A percentile compares a stretch with the other conserved stretches of the same genome.
Conservation (phyloP, 2,888 invertebrate species). For the Andrena dorsata region DNA sequence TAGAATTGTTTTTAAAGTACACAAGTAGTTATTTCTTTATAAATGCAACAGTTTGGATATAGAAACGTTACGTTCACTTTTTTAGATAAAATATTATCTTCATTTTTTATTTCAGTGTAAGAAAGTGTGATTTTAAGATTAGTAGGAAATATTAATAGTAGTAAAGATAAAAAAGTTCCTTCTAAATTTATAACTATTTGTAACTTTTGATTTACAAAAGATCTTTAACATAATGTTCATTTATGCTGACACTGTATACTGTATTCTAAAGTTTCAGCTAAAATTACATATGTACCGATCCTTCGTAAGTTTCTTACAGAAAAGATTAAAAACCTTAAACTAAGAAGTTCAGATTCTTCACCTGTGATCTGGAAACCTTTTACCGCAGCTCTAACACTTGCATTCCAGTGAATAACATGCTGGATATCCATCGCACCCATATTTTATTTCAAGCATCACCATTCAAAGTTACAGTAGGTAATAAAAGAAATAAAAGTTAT, state of each 20-base stretch:
- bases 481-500: background rate
- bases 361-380: slow-evolving; percentile 2
- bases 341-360: background rate
- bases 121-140: background rate
- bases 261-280: background rate
- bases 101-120: background rate
- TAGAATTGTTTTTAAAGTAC: too few species aligned
- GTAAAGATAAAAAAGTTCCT: background rate
- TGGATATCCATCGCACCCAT: too few species aligned
- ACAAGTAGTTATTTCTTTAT: too few species aligned
- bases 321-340: background rate
- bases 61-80: background rate
- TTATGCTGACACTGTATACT: too few species aligned
- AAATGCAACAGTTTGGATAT: too few species aligned
- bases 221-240: background rate
- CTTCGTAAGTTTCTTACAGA: background rate
- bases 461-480: background rate
- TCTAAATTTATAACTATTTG: background rate
- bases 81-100: too few species aligned
- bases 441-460: background rate
- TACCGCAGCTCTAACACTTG: background rate
- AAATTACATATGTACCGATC: background rate
- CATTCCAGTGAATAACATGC: background rate
- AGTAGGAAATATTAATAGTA: background rate
- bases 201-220: background rate